These are phyloP conservation scores for Bombus superbus DNA, from an alignment of 1,140 invertebrate species.

Conservation along the genomic window DNA sequence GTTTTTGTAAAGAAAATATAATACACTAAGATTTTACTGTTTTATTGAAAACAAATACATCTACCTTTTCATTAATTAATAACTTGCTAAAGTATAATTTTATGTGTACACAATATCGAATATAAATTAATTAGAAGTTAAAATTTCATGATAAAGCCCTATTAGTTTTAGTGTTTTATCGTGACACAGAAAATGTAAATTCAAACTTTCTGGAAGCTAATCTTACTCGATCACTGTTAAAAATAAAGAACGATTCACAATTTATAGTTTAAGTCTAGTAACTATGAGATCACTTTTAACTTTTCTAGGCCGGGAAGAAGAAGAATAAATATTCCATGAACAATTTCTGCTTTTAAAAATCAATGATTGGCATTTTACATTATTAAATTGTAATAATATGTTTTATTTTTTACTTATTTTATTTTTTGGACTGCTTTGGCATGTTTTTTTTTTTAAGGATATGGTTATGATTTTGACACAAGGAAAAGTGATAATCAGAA, in stretches of 20 bases:
- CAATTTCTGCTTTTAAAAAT: background rate
- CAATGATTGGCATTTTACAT: background rate
- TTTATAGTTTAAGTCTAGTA: background rate
- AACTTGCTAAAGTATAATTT: too few relatives aligned
- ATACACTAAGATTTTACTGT: too few relatives aligned
- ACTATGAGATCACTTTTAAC: too few relatives aligned
- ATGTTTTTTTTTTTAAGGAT: constrained; percentile 76
- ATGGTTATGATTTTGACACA: constrained; percentile 64
- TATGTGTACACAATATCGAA: too few relatives aligned
- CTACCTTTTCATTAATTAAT: background rate
- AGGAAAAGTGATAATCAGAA: constrained; percentile 72
- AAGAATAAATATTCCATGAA: constrained; percentile 25
- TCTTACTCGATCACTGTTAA: background rate
- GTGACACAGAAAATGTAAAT: background rate
- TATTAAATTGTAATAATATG: background rate
- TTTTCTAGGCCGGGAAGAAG: background rate
- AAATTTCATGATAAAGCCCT: background rate
- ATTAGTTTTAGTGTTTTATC: background rate
- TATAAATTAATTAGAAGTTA: too few relatives aligned
- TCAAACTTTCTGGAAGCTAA: background rate
- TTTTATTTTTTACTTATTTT: constrained; percentile 12
- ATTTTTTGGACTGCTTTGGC: constrained; percentile 51
- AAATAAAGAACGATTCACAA: constrained; percentile 9
- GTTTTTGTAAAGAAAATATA: too few relatives aligned
- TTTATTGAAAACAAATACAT: too few relatives aligned